Conservation (phyloP, 2,888 invertebrate genomes). For the Aethes cnicana region DNA sequence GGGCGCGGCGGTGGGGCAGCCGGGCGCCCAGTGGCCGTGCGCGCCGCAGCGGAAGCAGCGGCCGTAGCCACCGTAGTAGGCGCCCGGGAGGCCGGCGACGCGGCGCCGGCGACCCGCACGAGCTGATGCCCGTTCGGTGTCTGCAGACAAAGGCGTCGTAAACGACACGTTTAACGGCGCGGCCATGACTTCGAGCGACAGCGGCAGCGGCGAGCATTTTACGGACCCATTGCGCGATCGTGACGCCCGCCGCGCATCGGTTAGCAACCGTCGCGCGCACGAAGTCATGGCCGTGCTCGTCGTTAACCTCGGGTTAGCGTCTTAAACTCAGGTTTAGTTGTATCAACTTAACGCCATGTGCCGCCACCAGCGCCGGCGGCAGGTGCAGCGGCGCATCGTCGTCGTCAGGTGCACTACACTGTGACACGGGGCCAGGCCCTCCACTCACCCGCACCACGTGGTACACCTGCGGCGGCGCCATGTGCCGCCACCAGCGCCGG, state of each 20-base stretch:
- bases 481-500: conserved; percentile 21
- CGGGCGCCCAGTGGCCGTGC: conserved; percentile 77
- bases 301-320: too few relatives aligned
- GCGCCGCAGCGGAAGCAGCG: conserved; percentile 81
- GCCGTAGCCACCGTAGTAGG: conserved; percentile 84
- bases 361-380: too few relatives aligned
- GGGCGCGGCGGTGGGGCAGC: conserved; percentile 51
- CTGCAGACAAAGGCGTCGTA: not conserved
- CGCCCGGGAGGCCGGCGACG: conserved; percentile 58
- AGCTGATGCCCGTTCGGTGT: conserved; percentile 33
- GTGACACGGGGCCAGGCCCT: not conserved
- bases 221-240: too few relatives aligned
- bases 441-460: conserved; percentile 22
- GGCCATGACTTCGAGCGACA: too few relatives aligned
- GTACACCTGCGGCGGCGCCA: conserved; percentile 6
- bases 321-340: too few relatives aligned
- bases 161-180: not conserved
- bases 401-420: not conserved
- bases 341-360: too few relatives aligned
- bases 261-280: too few relatives aligned
- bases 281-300: too few relatives aligned
- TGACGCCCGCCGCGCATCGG: too few relatives aligned
- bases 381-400: too few relatives aligned
- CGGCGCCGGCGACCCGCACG: conserved; percentile 28
- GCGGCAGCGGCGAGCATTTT: not conserved